Evolutionary conservation across 2,797 vertebrate species (phyloP), one percentile per base, ranked within the genome.

Genomic region (Chelonia mydas): DNA sequence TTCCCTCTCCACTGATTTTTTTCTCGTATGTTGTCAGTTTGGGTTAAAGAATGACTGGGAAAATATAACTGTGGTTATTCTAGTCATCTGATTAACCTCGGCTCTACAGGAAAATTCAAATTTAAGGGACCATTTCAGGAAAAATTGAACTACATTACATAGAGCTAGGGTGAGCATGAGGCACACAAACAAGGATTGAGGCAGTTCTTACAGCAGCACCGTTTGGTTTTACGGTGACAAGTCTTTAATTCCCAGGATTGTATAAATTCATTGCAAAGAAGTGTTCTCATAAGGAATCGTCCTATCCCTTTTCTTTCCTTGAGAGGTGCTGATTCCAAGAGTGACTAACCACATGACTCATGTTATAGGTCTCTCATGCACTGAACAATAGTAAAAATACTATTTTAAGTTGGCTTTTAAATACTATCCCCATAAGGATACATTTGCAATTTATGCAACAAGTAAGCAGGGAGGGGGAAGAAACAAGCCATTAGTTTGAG

Each of bases 401-500:
- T 77, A 8, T 65, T 33, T 76, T 19, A 3, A 53, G 37, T 65
- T 33, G 4, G 33, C 25, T 53, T 83, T 84, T 19, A 11, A 84
- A 65, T 83, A 21, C 1, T 7, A 41, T 53, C 50, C 12, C 57
- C 49, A 11, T 19, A 5, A 65, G 68, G 74, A 23, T 5, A 5
- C 55, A 15, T 1, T 51, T 28, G 11, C 4, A 23, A 28, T 53
- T 49, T 1, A 49, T 5, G 53, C 21, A 61, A 21, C 72, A 76
- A 82, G 25, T 7, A 45, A 6, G 7, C 5, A 23, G 50, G 37
- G 41, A 68, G 2, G 19, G 11, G 27, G 78, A 37, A 31, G 3
- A 78, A 85, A 49, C 78, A 72, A 87, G 93, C 57, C 31, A 92
- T 95, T 95, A 87, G 33, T 92, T n/a, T 65, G 79, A 2, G 27